A percentile compares a stretch with the other conserved stretches of the same genome.
phyloP scores from a whole-genome alignment of 2,797 vertebrate genomes.

The Artibeus jamaicensis region DNA sequence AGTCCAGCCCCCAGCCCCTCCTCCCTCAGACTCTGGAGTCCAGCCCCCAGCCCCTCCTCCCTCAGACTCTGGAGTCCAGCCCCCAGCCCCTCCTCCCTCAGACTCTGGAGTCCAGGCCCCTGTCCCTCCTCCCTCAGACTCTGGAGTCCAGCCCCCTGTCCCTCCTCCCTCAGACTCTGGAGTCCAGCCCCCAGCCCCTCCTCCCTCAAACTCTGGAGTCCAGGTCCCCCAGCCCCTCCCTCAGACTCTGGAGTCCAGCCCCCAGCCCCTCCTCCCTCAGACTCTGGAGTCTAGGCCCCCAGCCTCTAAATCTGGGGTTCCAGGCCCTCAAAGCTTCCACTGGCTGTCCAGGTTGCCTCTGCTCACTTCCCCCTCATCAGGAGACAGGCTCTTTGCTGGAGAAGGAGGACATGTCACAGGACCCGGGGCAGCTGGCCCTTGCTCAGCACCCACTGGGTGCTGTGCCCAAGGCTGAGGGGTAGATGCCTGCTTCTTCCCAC shows the following conservation, averaged over 20 bases:
- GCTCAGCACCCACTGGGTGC: neutral
- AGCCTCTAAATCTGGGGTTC: neutral
- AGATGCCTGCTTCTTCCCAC: neutral
- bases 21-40: neutral
- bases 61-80: neutral
- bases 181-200: neutral
- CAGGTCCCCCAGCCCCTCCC: neutral
- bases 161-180: neutral
- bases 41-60: neutral
- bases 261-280: neutral
- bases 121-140: neutral
- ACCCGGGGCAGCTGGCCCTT: neutral
- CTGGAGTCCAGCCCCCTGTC: neutral
- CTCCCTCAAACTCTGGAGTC: neutral
- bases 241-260: neutral
- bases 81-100: neutral
- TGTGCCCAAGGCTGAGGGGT: neutral
- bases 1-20: neutral
- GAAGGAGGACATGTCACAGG: neutral
- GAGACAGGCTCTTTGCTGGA: neutral
- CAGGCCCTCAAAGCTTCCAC: neutral
- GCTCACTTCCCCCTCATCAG: no score
- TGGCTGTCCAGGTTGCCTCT: neutral
- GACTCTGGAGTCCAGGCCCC: neutral
- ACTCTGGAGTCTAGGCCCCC: rapidly evolving